Evolutionary conservation across 2,113 vertebrate genomes (phyloP).

Genomic region (Brachionichthys hirsutus): DNA sequence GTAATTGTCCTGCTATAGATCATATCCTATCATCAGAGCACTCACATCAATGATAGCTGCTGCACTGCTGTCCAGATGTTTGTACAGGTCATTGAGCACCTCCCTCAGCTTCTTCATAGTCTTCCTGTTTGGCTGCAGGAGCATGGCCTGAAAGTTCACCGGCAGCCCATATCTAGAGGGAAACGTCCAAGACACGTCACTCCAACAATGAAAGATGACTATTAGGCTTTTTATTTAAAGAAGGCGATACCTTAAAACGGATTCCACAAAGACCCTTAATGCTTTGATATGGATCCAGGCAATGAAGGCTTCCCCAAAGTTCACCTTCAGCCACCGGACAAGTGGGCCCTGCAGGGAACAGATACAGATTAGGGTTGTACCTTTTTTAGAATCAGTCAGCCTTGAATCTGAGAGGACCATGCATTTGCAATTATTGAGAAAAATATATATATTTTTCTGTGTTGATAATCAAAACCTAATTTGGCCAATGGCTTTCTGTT

Average conservation of each 20-base stretch:
- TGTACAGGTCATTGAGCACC: conserved; percentile 93
- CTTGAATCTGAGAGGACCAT: not conserved
- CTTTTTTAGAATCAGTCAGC: not conserved
- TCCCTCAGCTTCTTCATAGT: conserved; percentile 96
- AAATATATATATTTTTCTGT: too few species aligned
- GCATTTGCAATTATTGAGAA: too few species aligned
- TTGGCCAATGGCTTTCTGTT: not conserved
- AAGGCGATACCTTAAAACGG: conserved; percentile 88
- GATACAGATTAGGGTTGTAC: not conserved
- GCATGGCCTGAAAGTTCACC: conserved; percentile 99
- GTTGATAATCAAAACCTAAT: too few species aligned
- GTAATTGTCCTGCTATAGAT: not conserved
- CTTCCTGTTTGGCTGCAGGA: conserved; percentile 97
- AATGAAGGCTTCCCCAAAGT: conserved; percentile 99
- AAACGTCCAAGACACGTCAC: not conserved
- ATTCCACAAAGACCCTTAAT: conserved; percentile 95
- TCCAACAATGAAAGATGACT: too few species aligned
- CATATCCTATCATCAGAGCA: conserved; percentile 21
- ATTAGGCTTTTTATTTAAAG: too few species aligned
- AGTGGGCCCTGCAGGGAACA: conserved; percentile 85
- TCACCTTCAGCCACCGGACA: conserved; percentile 98
- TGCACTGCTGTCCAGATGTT: conserved; percentile 97
- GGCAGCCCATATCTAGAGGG: conserved; percentile 90
- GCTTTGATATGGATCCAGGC: conserved; percentile 99
- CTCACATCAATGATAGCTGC: conserved; percentile 96